Conservation (phyloP, 1,140 invertebrate species). For the Aethina tumida region DNA sequence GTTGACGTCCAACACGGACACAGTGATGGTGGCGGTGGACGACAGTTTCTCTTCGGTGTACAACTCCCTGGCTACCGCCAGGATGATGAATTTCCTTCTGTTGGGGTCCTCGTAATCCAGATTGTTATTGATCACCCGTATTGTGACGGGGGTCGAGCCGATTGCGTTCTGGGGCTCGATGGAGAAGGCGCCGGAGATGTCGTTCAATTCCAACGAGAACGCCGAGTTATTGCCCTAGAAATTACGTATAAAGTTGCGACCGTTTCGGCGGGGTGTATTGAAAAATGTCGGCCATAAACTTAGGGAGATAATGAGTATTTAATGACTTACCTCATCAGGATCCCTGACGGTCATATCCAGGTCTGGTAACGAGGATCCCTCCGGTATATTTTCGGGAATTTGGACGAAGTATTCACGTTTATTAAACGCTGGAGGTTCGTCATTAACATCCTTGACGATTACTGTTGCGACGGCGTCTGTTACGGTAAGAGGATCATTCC, state of each 20-base stretch:
- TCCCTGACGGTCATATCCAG: conserved; percentile 80
- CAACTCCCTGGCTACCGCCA: conserved; percentile 76
- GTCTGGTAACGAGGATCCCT: conserved; percentile 70
- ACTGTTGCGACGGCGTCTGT: conserved; percentile 64
- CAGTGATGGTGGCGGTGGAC: conserved; percentile 78
- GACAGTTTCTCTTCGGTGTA: conserved; percentile 64
- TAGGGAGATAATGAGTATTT: conserved; percentile 5
- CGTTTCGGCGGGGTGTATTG: not conserved
- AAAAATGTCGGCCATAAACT: not conserved
- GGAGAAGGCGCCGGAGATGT: conserved; percentile 70
- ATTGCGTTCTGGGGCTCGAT: conserved; percentile 70
- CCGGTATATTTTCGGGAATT: conserved; percentile 71
- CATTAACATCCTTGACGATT: conserved; percentile 87
- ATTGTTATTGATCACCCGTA: conserved; percentile 67
- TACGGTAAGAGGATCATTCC: conserved; percentile 54
- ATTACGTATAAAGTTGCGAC: conserved; percentile 9
- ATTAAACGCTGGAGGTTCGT: conserved; percentile 80
- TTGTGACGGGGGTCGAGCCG: conserved; percentile 70
- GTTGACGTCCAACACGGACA: conserved; percentile 78
- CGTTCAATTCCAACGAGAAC: conserved; percentile 65
- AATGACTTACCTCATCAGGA: conserved; percentile 63
- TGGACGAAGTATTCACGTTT: conserved; percentile 68
- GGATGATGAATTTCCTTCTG: conserved; percentile 80
- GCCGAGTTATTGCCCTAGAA: conserved; percentile 68
- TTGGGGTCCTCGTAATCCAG: conserved; percentile 88